Evolutionary conservation across 2,888 invertebrate genomes (phyloP).

Genomic region (Drosophila mimetica): DNA sequence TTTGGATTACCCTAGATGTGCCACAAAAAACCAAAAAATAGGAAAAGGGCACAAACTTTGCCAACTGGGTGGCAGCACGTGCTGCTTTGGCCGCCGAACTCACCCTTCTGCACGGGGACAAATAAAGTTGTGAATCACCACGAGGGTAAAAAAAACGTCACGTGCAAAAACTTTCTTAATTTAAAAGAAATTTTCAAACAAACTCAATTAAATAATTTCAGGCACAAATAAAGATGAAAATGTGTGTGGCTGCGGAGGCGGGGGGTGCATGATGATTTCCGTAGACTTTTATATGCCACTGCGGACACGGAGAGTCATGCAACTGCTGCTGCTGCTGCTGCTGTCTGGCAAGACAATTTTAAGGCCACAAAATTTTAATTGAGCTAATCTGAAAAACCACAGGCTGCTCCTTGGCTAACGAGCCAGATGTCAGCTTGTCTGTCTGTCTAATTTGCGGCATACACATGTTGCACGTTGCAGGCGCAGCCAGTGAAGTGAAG

Average conservation of each 20-base stretch:
- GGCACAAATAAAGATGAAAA: slow-evolving; percentile 72
- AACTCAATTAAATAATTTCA: slow-evolving; percentile 79
- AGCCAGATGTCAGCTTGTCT: slow-evolving; percentile 60
- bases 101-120: slow-evolving; percentile 17
- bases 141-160: slow-evolving; percentile 58
- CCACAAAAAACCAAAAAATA: slow-evolving; percentile 15
- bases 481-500: slow-evolving; percentile 29
- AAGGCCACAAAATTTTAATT: slow-evolving; percentile 77
- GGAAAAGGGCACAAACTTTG: slow-evolving; percentile 38
- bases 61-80: slow-evolving; percentile 66
- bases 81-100: slow-evolving; percentile 19
- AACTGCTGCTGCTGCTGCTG: slow-evolving; percentile 15
- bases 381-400: slow-evolving; percentile 75
- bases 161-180: slow-evolving; percentile 77
- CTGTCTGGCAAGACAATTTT: slow-evolving; percentile 62
- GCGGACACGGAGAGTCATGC: slow-evolving; percentile 20
- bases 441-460: slow-evolving; percentile 53
- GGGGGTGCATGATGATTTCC: slow-evolving; percentile 41
- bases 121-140: slow-evolving; percentile 50
- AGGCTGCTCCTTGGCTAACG: slow-evolving; percentile 66
- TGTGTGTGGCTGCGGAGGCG: slow-evolving; percentile 15
- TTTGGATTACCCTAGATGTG: slow-evolving; percentile 48
- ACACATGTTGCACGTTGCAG: slow-evolving; percentile 38
- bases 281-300: slow-evolving; percentile 34
- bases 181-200: slow-evolving; percentile 79